Percentiles rank a stretch among this genome's conserved stretches.
Evolutionary conservation across 2,797 vertebrate species (phyloP).

Genomic region (Mus minutoides): DNA sequence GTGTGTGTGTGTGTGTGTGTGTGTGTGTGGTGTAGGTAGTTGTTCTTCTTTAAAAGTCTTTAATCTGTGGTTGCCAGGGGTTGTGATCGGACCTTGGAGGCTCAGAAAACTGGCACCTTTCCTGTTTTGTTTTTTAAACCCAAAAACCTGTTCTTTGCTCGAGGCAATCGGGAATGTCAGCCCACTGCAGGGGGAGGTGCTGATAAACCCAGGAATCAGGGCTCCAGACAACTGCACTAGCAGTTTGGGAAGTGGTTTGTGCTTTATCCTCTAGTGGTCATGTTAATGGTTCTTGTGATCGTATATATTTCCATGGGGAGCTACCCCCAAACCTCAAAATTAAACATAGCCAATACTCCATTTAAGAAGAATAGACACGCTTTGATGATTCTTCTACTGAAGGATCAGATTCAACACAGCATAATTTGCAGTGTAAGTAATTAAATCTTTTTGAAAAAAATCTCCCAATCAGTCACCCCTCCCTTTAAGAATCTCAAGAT

Average conservation of each 20-base stretch:
- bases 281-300: constrained; percentile 45
- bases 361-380: constrained; percentile 16
- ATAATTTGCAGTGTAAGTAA: constrained; percentile 40
- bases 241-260: constrained; percentile 15
- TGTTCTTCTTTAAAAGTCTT: neutral
- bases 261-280: neutral
- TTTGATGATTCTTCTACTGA: neutral
- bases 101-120: neutral
- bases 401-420: constrained; percentile 14
- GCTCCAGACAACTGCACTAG: neutral
- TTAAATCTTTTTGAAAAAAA: constrained; percentile 47
- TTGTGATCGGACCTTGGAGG: neutral
- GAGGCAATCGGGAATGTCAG: constrained; percentile 8
- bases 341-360: neutral
- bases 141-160: neutral
- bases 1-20: too few species aligned
- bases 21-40: neutral
- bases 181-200: neutral
- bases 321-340: neutral
- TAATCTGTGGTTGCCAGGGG: constrained; percentile 27
- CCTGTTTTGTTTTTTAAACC: neutral
- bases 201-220: neutral
- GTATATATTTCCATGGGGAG: neutral
- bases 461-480: neutral
- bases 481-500: neutral